Percentiles rank a stretch among this genome's conserved stretches.
These are phyloP conservation scores for Myzus persicae DNA, from an alignment of 1,140 invertebrate species.

Conservation along the genomic window DNA sequence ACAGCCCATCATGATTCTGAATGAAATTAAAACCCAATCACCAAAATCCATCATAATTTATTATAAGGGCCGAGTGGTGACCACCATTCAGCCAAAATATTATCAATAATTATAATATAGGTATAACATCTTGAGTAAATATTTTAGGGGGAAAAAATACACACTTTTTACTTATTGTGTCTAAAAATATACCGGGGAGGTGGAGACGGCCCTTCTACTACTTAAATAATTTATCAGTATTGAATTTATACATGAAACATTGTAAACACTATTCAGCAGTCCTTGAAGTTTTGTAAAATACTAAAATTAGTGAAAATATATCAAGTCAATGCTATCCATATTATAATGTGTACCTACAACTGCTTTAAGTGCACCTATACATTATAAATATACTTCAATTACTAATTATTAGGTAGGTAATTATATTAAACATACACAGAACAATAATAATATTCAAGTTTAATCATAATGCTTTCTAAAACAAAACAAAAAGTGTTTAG, in stretches of 20 bases:
- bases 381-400: background rate
- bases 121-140: no score
- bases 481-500: background rate
- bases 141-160: no score
- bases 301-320: background rate
- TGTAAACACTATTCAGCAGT: background rate
- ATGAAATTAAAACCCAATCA: background rate
- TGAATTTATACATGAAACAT: background rate
- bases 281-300: background rate
- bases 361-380: background rate
- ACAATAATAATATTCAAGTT: background rate
- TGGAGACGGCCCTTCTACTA: background rate
- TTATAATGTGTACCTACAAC: background rate
- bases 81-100: background rate
- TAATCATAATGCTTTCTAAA: background rate
- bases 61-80: background rate
- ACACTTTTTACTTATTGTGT: background rate
- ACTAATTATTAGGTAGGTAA: background rate
- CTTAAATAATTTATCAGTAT: background rate
- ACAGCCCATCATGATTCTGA: background rate
- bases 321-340: background rate
- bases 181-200: background rate
- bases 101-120: background rate
- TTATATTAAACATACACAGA: background rate
- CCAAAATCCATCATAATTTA: background rate